Evolutionary conservation across 2,797 vertebrate species (phyloP).

Genomic region (Argentina silus): DNA sequence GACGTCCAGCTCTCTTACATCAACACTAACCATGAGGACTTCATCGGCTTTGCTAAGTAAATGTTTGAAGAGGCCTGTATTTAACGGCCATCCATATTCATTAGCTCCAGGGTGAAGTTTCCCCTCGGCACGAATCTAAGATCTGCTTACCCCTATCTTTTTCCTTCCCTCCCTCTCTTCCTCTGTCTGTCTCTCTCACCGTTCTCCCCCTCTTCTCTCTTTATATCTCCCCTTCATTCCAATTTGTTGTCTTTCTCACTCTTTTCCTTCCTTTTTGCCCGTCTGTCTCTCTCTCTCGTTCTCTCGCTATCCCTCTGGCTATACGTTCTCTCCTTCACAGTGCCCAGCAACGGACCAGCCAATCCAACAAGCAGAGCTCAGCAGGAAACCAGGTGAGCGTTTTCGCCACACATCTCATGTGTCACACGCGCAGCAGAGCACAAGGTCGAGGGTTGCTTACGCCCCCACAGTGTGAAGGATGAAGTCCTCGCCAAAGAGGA

Average conservation of each 20-base stretch:
- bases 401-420: neutral
- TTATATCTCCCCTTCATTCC: conserved; percentile 5
- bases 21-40: conserved; percentile 98
- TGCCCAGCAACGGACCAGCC: conserved; percentile 94
- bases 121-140: too few species aligned
- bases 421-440: conserved; percentile 15
- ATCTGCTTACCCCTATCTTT: conserved; percentile 9
- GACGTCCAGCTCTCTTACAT: conserved; percentile 96
- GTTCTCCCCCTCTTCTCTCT: neutral
- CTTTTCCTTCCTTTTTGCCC: neutral
- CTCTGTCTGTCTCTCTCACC: neutral
- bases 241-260: neutral
- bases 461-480: conserved; percentile 21
- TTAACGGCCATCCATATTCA: neutral
- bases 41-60: conserved; percentile 97
- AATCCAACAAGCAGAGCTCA: conserved; percentile 91
- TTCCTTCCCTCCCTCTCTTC: neutral
- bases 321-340: conserved; percentile 67
- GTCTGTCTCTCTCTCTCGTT: neutral
- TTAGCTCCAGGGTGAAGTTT: conserved; percentile 3
- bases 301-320: neutral
- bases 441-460: conserved; percentile 30
- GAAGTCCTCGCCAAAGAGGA: conserved; percentile 28
- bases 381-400: conserved; percentile 90
- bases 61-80: conserved; percentile 47